A percentile compares a stretch with the other conserved stretches of the same genome.
Evolutionary conservation across 2,113 vertebrate species (phyloP).

Genomic region (Micromys minutus): DNA sequence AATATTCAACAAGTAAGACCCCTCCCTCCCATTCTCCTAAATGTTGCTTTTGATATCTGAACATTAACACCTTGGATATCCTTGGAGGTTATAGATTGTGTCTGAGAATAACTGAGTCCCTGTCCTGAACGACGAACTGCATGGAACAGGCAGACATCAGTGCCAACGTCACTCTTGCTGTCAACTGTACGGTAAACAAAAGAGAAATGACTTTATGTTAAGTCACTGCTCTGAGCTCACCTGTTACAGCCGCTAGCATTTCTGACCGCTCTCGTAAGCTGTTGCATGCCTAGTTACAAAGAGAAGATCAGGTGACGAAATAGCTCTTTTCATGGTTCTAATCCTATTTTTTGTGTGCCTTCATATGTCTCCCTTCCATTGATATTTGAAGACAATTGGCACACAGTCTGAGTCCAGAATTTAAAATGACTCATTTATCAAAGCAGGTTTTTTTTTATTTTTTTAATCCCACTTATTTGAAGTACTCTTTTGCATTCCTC

Average conservation of each 20-base stretch:
- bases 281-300: constrained; percentile 40
- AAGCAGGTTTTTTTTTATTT: not conserved
- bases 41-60: not conserved
- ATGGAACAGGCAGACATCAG: not conserved
- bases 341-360: constrained; percentile 52
- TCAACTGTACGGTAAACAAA: constrained; percentile 12
- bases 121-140: not conserved
- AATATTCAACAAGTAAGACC: not conserved
- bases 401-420: constrained; percentile 47
- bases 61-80: not conserved
- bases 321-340: constrained; percentile 38
- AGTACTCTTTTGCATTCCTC: constrained; percentile 23
- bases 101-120: not conserved
- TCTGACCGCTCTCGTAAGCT: not conserved
- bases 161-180: not conserved
- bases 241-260: constrained; percentile 4
- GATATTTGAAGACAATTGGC: constrained; percentile 58
- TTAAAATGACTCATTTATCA: constrained; percentile 53
- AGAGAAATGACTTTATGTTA: constrained; percentile 40
- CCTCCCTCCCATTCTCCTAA: not conserved
- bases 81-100: not conserved
- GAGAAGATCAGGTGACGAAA: constrained; percentile 25
- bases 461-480: not conserved
- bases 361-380: constrained; percentile 53
- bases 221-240: constrained; percentile 14